Base-by-base conservation (phyloP, 2,888 invertebrate species). In the Archips xylosteana region DNA sequence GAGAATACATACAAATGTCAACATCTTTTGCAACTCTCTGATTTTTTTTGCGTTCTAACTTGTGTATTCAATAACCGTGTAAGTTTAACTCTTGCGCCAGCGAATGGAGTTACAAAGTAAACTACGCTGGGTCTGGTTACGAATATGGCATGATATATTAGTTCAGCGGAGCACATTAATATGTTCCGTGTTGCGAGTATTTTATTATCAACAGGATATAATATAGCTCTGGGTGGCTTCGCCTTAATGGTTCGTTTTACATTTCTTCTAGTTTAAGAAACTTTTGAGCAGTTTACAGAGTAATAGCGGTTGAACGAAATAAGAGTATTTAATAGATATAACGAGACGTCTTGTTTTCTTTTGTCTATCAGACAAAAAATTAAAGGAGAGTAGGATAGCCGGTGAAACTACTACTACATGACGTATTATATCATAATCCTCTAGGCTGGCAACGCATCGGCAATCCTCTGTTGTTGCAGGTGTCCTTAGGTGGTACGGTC, bases 141-240 rank as follows among this genome's bases (percentile, higher is more conserved):
- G 49, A 61, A 47, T 69, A 69, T 69, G 69, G 69, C 34, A 69
- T 69, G 69, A 69, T 69, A 39, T 59, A 69, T 69, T 47, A 13
- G 63, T 32, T 47, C 47, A 69, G 36, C 49, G 36, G 13, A 61
- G 49, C 13, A 49, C 36, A 69, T 61, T 69, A 61, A 69, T 69
- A 61, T 61, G 61, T 61, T 61, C 49, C 69, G 61, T 69, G 61
- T 69, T 61, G 39, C 13, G 23, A 47, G 32, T 47, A 63, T 47
- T 57, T 9, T 57, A 12, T 57, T 32, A 32, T 57, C 57, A 54
- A 54, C 54, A 23, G 57, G 12, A 32, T 12, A 12, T 23, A 12
- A 49, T n/a, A 49, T 12, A n/a, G n/a, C n/a, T 23, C 12, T 51
- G 49, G 4, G 15, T 54, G 54, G 23, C 9, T 13, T 9, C 2